Conservation (phyloP, 2,888 invertebrate genomes). For the Cheilosia soror region DNA sequence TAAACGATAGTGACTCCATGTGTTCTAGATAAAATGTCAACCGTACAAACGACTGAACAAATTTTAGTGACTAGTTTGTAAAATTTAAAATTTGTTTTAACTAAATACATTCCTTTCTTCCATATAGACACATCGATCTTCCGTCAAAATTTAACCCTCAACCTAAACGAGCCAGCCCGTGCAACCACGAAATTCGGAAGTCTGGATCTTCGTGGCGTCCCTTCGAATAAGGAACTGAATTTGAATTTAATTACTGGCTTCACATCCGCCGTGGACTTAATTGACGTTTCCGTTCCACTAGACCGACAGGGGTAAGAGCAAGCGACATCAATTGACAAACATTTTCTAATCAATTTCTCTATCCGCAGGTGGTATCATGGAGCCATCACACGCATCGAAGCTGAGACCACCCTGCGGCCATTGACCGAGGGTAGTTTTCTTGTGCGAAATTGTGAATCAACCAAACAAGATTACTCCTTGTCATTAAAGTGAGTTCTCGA, state of each 20-base stretch:
- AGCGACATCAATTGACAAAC: conserved; percentile 26
- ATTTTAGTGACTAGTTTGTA: too few species aligned
- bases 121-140: conserved; percentile 85
- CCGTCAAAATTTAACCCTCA: conserved; percentile 90
- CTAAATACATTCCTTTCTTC: not conserved
- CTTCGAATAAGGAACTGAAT: conserved; percentile 86
- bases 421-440: conserved; percentile 96
- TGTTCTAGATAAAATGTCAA: too few species aligned
- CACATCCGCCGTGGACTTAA: conserved; percentile 88
- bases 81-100: not conserved
- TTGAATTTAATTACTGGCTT: conserved; percentile 87
- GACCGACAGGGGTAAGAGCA: conserved; percentile 92
- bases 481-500: conserved; percentile 93
- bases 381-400: conserved; percentile 94
- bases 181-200: conserved; percentile 82
- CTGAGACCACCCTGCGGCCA: conserved; percentile 93
- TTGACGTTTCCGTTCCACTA: conserved; percentile 92
- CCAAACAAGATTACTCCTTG: conserved; percentile 96
- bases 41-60: too few species aligned
- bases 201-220: conserved; percentile 84
- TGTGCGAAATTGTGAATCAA: conserved; percentile 96
- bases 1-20: too few species aligned
- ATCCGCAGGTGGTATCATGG: conserved; percentile 96
- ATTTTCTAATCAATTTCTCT: conserved; percentile 53
- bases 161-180: conserved; percentile 86